These are phyloP conservation scores for Phrynocephalus versicolor DNA, from an alignment of 2,113 vertebrate genomes.

Conservation along the genomic window DNA sequence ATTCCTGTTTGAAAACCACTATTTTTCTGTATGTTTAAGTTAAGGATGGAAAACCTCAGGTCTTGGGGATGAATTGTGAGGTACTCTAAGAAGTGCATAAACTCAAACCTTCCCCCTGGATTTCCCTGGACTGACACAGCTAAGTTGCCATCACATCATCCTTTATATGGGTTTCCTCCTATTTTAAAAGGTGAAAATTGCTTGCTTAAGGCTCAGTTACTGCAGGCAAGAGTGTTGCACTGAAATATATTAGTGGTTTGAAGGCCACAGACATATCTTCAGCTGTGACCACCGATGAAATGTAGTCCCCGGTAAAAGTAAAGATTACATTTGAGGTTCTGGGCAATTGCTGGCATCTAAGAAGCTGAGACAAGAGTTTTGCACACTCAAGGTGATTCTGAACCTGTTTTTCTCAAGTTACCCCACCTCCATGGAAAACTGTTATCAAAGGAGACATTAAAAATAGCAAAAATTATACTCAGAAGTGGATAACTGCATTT, in stretches of 20 bases:
- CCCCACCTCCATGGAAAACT: neutral
- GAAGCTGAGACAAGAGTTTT: neutral
- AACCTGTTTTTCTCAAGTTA: neutral
- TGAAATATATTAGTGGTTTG: neutral
- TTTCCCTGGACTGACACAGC: no score
- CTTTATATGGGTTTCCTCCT: no score
- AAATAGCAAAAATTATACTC: neutral
- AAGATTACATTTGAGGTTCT: neutral
- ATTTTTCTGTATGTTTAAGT: no score
- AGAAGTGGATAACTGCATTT: neutral
- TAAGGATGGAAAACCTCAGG: no score
- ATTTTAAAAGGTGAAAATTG: no score
- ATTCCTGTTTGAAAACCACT: slow-evolving; percentile 47
- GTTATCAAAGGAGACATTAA: neutral
- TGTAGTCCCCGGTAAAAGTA: neutral
- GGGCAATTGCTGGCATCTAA: neutral
- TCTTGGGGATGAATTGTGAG: no score
- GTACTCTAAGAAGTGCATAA: no score
- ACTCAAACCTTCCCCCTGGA: no score
- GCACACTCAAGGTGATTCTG: neutral
- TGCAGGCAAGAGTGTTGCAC: no score
- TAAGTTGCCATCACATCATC: no score
- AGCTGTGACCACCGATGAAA: no score
- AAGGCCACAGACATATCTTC: neutral
- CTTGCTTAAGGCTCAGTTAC: no score